A percentile compares a stretch with the other conserved stretches of the same genome.
Evolutionary conservation across 2,797 vertebrate genomes (phyloP).

Genomic region (Schizopygopsis pylzovi): DNA sequence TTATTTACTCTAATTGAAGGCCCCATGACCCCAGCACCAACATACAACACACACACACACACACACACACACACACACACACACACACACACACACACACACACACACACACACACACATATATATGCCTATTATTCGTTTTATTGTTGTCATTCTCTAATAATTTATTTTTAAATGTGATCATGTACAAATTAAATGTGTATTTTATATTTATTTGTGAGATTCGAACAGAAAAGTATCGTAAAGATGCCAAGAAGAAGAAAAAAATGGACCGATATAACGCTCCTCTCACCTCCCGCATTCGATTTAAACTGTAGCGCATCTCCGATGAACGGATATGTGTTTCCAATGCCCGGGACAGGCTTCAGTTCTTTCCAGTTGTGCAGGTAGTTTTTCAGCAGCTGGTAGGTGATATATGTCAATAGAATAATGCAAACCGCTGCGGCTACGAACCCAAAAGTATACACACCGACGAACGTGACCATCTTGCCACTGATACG

Average conservation of each 20-base stretch:
- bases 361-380: constrained; percentile 75
- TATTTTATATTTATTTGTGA: neutral
- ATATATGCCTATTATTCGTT: neutral
- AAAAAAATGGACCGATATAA: neutral
- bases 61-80: too few relatives aligned
- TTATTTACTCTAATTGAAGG: too few relatives aligned
- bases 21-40: too few relatives aligned
- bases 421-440: constrained; percentile 63
- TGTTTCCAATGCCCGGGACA: constrained; percentile 66
- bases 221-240: neutral
- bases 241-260: neutral
- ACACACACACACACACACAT: too few relatives aligned
- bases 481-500: constrained; percentile 63
- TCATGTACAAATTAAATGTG: neutral
- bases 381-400: constrained; percentile 69
- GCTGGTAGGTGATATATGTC: constrained; percentile 70
- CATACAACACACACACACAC: too few relatives aligned
- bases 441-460: constrained; percentile 59
- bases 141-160: neutral
- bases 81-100: too few relatives aligned
- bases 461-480: constrained; percentile 46
- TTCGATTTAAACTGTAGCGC: constrained; percentile 73
- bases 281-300: constrained; percentile 71
- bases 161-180: too few relatives aligned
- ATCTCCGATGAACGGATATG: constrained; percentile 75